Conservation (phyloP, 2,797 vertebrate species). For the Acanthornis magna region DNA sequence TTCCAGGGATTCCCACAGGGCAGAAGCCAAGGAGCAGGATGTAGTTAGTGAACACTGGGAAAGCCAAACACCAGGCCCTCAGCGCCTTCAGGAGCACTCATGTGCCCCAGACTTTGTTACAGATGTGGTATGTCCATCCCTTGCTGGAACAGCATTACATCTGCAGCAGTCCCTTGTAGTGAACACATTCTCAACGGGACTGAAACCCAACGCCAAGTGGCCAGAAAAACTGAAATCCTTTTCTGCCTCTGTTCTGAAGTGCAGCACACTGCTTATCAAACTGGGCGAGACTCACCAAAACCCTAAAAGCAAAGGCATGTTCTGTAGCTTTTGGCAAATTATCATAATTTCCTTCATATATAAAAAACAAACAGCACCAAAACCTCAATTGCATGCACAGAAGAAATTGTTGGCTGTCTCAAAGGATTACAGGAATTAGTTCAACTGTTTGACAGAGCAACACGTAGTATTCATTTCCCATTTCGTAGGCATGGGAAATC, state of each 20-base stretch:
- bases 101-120: neutral
- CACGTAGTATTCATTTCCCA: neutral
- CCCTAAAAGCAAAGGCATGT: neutral
- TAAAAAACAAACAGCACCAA: neutral
- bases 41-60: neutral
- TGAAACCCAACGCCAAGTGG: neutral
- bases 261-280: neutral
- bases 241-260: neutral
- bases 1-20: neutral
- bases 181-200: neutral
- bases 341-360: neutral
- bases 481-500: neutral
- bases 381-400: neutral
- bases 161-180: neutral
- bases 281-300: neutral
- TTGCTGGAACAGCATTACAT: neutral
- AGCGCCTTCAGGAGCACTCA: neutral
- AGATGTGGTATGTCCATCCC: neutral
- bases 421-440: slow-evolving; percentile 20
- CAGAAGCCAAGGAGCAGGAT: neutral
- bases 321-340: neutral
- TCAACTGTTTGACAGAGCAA: slow-evolving; percentile 1
- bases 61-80: neutral
- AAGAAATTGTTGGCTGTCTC: neutral
- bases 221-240: neutral